These are phyloP conservation scores for Nemoura dubitans DNA, from an alignment of 2,888 invertebrate genomes.

Conservation along the genomic window DNA sequence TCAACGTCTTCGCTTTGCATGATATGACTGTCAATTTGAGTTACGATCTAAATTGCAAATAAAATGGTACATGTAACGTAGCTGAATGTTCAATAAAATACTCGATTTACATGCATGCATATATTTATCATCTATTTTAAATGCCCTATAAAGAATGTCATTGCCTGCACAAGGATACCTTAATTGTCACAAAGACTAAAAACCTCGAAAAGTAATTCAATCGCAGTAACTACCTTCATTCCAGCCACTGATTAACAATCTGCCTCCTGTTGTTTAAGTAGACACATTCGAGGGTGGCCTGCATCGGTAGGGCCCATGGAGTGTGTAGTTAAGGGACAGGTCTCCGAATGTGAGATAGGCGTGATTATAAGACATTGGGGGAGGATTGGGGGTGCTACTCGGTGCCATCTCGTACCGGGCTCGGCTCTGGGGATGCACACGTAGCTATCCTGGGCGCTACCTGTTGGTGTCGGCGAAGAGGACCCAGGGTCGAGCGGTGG, in stretches of 20 bases:
- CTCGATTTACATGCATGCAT: no score
- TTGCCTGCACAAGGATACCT: not conserved
- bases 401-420: not conserved
- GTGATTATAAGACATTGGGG: not conserved
- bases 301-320: not conserved
- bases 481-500: not conserved
- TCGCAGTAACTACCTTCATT: not conserved
- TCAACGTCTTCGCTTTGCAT: no score
- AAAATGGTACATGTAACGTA: no score
- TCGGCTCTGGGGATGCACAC: not conserved
- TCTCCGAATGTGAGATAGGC: not conserved
- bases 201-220: constrained; percentile 2
- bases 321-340: not conserved
- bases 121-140: no score
- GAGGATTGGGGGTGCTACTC: not conserved
- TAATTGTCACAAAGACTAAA: not conserved
- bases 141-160: not conserved
- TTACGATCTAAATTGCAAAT: no score
- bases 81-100: no score
- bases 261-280: not conserved
- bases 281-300: not conserved
- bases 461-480: not conserved
- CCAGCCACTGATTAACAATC: not conserved
- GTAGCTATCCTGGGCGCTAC: not conserved
- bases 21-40: no score